Conservation (phyloP, 2,113 vertebrate species). For the Epinephelus lanceolatus region DNA sequence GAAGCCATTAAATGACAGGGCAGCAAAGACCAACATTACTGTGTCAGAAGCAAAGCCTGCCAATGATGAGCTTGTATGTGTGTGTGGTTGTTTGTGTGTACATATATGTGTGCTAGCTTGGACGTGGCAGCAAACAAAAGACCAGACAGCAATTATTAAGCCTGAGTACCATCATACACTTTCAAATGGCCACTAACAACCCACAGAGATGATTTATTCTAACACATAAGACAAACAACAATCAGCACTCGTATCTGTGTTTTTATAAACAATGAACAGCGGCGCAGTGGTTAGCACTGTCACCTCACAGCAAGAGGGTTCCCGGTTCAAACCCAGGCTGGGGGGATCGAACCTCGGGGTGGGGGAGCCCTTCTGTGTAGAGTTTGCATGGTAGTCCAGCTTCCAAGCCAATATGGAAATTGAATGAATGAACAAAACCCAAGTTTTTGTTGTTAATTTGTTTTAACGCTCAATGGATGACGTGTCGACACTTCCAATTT, state of each 20-base stretch:
- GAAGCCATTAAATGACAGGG: conserved; percentile 55
- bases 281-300: no score
- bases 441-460: conserved; percentile 6
- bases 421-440: conserved; percentile 7
- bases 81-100: conserved; percentile 18
- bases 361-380: no score
- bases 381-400: no score
- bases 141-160: conserved; percentile 63
- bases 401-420: no score
- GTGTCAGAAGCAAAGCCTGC: conserved; percentile 42
- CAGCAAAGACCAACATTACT: conserved; percentile 58
- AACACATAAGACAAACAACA: conserved; percentile 37
- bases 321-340: no score
- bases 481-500: neutral
- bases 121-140: conserved; percentile 41
- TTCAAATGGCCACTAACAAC: conserved; percentile 56
- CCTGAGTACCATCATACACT: conserved; percentile 41
- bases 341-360: no score
- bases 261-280: neutral
- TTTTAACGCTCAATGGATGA: neutral
- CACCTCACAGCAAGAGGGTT: no score
- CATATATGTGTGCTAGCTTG: conserved; percentile 20
- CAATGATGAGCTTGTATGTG: conserved; percentile 32
- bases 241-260: conserved; percentile 36
- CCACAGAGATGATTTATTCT: conserved; percentile 52